Conservation (phyloP, 1,140 invertebrate species). For the Dendroctonus ponderosae region DNA sequence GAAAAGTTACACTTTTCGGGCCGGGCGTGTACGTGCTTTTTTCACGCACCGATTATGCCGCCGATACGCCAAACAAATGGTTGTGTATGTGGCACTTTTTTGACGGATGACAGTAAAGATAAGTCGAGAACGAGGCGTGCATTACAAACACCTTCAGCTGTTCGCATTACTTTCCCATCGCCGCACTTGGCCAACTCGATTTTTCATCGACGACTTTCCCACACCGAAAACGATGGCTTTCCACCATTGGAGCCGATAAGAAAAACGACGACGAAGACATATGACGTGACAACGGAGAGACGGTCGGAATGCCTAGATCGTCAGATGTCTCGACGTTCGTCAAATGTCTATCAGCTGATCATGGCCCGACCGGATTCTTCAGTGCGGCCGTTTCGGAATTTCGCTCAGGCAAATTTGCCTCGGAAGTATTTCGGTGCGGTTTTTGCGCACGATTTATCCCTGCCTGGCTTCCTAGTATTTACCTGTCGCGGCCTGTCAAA, state of each 20-base stretch:
- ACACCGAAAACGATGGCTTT: not conserved
- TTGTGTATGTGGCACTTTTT: constrained; percentile 10
- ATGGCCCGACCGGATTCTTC: constrained; percentile 10
- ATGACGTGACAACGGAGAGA: constrained; percentile 22
- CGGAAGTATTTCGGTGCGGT: no score
- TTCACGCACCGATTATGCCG: constrained; percentile 6
- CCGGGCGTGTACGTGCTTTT: constrained; percentile 4
- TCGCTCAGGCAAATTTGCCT: constrained; percentile 5
- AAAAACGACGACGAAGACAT: constrained; percentile 27
- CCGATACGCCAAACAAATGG: constrained; percentile 3
- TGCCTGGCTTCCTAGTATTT: no score
- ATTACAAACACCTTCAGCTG: not conserved
- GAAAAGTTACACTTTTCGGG: constrained; percentile 9
- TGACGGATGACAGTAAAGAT: constrained; percentile 6
- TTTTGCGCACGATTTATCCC: no score
- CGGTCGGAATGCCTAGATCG: constrained; percentile 19
- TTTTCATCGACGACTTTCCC: not conserved
- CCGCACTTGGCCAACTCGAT: not conserved
- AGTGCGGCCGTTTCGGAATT: constrained; percentile 12
- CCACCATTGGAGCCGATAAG: constrained; percentile 1
- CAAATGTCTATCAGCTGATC: constrained; percentile 29
- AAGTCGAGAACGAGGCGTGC: not conserved
- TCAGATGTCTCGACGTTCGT: constrained; percentile 30
- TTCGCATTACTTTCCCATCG: constrained; percentile 5
- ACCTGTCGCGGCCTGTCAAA: no score